phyloP scores from a whole-genome alignment of 1,140 invertebrate genomes.

The Drosophila littoralis region DNA sequence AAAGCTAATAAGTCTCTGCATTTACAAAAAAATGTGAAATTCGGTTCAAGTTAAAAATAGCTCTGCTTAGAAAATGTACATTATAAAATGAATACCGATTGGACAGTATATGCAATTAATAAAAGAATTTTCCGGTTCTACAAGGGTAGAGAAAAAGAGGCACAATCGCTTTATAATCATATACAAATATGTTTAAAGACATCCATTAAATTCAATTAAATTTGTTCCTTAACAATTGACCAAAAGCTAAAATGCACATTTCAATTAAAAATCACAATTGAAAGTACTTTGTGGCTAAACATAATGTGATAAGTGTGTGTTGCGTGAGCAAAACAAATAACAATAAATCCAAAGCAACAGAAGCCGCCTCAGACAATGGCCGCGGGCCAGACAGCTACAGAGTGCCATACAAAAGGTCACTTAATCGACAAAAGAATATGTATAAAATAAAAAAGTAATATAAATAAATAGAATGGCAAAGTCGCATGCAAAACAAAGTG shows the following conservation, averaged over 20 bases:
- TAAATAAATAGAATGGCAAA: slow-evolving; percentile 19
- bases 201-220: too few relatives aligned
- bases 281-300: neutral
- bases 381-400: slow-evolving; percentile 13
- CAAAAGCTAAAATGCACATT: neutral
- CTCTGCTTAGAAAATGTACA: too few relatives aligned
- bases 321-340: slow-evolving; percentile 27
- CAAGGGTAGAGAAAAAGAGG: too few relatives aligned
- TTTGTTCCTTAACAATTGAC: too few relatives aligned
- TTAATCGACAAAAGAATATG: slow-evolving; percentile 44
- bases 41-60: neutral
- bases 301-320: slow-evolving; percentile 17
- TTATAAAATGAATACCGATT: too few relatives aligned
- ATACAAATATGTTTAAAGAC: too few relatives aligned
- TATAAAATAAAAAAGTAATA: slow-evolving; percentile 10
- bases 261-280: slow-evolving; percentile 34
- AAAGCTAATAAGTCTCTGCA: neutral
- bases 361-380: slow-evolving; percentile 9
- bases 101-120: neutral
- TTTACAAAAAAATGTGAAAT: neutral
- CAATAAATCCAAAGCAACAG: slow-evolving; percentile 22
- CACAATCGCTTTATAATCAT: too few relatives aligned
- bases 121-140: neutral
- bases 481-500: slow-evolving; percentile 10
- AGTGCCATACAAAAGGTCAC: slow-evolving; percentile 39